phyloP scores from a whole-genome alignment of 2,888 invertebrate genomes.

The Lydus trimaculatus region DNA sequence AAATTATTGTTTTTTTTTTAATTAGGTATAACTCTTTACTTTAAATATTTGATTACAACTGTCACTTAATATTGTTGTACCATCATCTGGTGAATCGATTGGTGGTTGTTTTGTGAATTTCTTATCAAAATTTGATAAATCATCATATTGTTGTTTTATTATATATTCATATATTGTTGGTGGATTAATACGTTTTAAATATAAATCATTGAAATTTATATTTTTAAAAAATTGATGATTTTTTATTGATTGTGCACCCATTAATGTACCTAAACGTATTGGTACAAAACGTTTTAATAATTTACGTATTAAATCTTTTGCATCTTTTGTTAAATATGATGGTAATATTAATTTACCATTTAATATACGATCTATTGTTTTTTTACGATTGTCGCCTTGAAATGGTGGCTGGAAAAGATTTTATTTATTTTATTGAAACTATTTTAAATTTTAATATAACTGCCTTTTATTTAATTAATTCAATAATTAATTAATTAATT shows the following conservation, averaged over 20 bases:
- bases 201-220: conserved; percentile 94
- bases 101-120: conserved; percentile 98
- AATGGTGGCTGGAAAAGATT: conserved; percentile 84
- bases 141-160: conserved; percentile 67
- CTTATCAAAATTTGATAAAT: conserved; percentile 98
- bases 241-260: conserved; percentile 89
- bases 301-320: conserved; percentile 91
- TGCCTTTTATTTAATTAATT: neutral
- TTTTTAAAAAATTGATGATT: conserved; percentile 94
- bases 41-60: conserved; percentile 97
- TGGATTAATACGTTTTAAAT: conserved; percentile 87
- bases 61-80: conserved; percentile 91
- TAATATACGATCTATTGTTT: conserved; percentile 98
- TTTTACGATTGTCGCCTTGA: conserved; percentile 95
- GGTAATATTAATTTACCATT: conserved; percentile 94
- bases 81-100: conserved; percentile 98
- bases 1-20: no score
- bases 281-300: conserved; percentile 83
- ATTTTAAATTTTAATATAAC: neutral
- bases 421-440: neutral
- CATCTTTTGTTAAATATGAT: conserved; percentile 94
- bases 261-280: conserved; percentile 87
- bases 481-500: neutral
- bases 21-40: conserved; percentile 64
- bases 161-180: conserved; percentile 75